Conservation (phyloP, 2,888 invertebrate genomes). For the Xanthorhoe spadicearia region DNA sequence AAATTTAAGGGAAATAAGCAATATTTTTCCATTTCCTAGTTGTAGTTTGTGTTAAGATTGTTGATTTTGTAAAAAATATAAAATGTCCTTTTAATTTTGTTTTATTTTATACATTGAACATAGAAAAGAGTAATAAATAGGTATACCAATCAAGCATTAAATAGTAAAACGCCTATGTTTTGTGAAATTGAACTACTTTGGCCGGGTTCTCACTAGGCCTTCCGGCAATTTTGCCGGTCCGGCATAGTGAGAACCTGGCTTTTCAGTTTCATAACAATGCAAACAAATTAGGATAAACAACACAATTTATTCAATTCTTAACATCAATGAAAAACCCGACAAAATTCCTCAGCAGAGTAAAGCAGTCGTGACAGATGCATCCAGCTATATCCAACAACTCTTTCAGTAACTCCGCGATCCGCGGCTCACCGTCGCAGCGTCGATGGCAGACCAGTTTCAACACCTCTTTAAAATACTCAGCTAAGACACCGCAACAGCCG, state of each 20-base stretch:
- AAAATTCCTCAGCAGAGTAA: slow-evolving; percentile 17
- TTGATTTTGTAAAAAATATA: slow-evolving; percentile 57
- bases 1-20: slow-evolving; percentile 5
- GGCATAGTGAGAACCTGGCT: too few species aligned
- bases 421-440: slow-evolving; percentile 13
- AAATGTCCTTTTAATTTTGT: slow-evolving; percentile 49
- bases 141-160: too few species aligned
- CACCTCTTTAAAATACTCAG: slow-evolving; percentile 36
- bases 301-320: slow-evolving; percentile 21
- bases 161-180: too few species aligned
- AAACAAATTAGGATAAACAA: neutral
- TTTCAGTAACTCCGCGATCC: slow-evolving; percentile 20
- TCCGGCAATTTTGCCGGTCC: too few species aligned
- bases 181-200: too few species aligned
- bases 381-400: slow-evolving; percentile 23
- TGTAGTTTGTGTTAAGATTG: slow-evolving; percentile 46
- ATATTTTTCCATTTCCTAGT: slow-evolving; percentile 34
- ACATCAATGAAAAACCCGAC: slow-evolving; percentile 20
- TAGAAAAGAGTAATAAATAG: too few species aligned
- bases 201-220: too few species aligned
- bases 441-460: slow-evolving; percentile 13
- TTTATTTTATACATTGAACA: slow-evolving; percentile 1
- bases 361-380: slow-evolving; percentile 33
- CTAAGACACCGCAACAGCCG: slow-evolving; percentile 31
- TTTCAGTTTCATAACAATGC: neutral